phyloP scores from a whole-genome alignment of 2,797 vertebrate genomes.

The Synanceia verrucosa region DNA sequence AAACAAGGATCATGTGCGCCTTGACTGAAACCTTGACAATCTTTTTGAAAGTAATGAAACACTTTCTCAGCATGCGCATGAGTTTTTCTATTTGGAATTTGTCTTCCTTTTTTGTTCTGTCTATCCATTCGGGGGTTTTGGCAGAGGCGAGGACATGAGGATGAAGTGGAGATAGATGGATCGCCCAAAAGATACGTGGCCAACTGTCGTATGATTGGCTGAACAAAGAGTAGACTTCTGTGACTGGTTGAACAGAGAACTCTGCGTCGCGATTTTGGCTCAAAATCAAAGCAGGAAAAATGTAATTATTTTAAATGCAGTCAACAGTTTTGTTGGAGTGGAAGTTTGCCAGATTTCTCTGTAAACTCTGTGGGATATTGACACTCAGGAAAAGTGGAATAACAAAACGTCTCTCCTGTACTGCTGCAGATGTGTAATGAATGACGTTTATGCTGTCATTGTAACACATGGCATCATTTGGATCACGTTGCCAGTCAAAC shows the following conservation, averaged over 20 bases:
- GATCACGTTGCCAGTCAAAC: neutral
- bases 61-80: conserved; percentile 74
- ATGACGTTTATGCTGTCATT: conserved; percentile 2
- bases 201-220: conserved; percentile 69
- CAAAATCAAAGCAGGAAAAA: conserved; percentile 49
- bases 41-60: conserved; percentile 84
- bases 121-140: conserved; percentile 56
- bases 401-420: conserved; percentile 29
- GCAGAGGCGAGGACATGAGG: conserved; percentile 60
- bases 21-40: conserved; percentile 76
- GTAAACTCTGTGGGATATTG: conserved; percentile 44
- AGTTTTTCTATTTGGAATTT: conserved; percentile 71
- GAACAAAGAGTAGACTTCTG: conserved; percentile 61
- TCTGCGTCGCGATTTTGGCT: conserved; percentile 45
- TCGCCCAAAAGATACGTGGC: conserved; percentile 56
- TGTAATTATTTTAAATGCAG: conserved; percentile 64
- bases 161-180: conserved; percentile 71
- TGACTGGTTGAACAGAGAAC: conserved; percentile 59
- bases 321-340: conserved; percentile 49
- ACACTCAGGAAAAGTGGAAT: conserved; percentile 30
- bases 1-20: conserved; percentile 75
- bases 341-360: conserved; percentile 43
- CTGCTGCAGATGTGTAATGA: conserved; percentile 53
- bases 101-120: conserved; percentile 57
- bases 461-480: conserved; percentile 26